These are phyloP conservation scores for Eidolon helvum DNA, from an alignment of 2,113 vertebrate species.

Conservation along the genomic window DNA sequence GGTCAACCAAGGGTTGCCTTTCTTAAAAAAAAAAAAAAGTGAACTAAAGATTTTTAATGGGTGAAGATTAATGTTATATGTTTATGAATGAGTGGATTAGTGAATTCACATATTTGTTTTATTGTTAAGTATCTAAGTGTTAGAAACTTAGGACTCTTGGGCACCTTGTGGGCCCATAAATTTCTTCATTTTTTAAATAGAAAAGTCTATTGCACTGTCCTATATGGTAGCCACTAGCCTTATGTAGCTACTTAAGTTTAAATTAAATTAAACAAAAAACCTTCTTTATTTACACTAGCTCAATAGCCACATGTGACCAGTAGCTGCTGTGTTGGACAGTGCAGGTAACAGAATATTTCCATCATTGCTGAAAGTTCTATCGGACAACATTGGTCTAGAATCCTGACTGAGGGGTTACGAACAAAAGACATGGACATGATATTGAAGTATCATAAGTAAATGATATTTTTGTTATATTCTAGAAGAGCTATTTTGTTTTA, in stretches of 20 bases:
- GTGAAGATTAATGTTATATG: not conserved
- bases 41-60: not conserved
- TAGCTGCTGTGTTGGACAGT: not conserved
- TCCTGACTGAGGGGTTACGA: not conserved
- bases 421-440: not conserved
- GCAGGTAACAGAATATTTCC: not conserved
- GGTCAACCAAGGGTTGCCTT: too few species aligned
- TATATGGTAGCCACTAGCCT: not conserved
- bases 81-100: not conserved
- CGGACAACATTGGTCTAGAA: not conserved
- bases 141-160: not conserved
- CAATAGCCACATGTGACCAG: not conserved
- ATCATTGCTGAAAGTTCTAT: not conserved
- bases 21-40: too few species aligned
- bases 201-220: not conserved
- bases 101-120: not conserved
- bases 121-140: not conserved
- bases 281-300: not conserved
- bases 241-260: not conserved
- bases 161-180: not conserved
- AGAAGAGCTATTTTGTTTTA: not conserved
- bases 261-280: slow-evolving; percentile 13
- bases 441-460: not conserved
- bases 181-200: slow-evolving; percentile 19
- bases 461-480: not conserved